Percentiles rank a stretch among this genome's conserved stretches.
Conservation (phyloP, 2,888 invertebrate genomes). For the Calameuta idolon region DNA sequence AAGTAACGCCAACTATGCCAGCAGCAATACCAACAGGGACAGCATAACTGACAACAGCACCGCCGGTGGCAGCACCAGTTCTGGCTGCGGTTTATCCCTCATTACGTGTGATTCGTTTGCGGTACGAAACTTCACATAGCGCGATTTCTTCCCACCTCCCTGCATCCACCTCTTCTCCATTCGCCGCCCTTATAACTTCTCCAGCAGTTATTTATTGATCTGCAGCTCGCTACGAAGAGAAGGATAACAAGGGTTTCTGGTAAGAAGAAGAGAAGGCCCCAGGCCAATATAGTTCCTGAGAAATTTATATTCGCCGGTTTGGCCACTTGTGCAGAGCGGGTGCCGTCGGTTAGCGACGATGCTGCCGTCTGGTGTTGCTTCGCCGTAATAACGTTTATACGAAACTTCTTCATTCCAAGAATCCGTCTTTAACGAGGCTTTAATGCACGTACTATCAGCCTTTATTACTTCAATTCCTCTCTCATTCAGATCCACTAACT, state of each 20-base stretch:
- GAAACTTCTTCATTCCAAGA: too few relatives aligned
- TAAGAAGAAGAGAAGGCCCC: conserved; percentile 24
- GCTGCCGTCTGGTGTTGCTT: too few relatives aligned
- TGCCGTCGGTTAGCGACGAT: too few relatives aligned
- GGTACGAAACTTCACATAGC: conserved; percentile 27
- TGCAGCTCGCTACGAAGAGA: conserved; percentile 40
- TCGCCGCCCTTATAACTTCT: not conserved
- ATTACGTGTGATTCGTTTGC: conserved; percentile 54
- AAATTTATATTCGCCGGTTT: conserved; percentile 7
- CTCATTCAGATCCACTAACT: too few relatives aligned
- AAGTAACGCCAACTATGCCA: too few relatives aligned
- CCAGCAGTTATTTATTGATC: conserved; percentile 45
- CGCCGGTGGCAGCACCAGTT: conserved; percentile 21
- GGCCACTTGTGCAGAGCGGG: too few relatives aligned
- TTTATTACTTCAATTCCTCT: too few relatives aligned
- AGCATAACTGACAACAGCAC: not conserved
- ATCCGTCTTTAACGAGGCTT: too few relatives aligned
- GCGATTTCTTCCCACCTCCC: conserved; percentile 5
- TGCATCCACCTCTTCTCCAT: not conserved
- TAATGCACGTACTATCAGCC: too few relatives aligned
- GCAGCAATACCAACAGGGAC: not conserved
- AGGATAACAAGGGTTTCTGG: conserved; percentile 41
- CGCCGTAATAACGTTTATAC: too few relatives aligned
- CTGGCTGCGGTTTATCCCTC: conserved; percentile 49
- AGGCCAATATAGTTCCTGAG: conserved; percentile 30